These are phyloP conservation scores for Limonius californicus DNA, from an alignment of 1,140 invertebrate species.

Conservation along the genomic window DNA sequence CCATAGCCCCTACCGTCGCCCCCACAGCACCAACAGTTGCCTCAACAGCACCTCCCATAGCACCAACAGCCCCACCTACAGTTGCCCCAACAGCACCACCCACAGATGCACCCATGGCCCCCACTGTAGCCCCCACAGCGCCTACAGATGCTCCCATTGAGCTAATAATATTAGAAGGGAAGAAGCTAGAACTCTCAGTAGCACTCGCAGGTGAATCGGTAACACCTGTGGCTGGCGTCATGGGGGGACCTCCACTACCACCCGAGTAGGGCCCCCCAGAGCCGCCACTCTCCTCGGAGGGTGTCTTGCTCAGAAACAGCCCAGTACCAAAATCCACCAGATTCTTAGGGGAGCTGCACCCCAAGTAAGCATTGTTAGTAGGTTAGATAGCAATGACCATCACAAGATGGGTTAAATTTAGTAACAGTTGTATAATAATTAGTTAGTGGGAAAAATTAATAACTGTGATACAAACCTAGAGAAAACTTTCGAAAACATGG, in stretches of 20 bases:
- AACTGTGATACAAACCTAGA: constrained; percentile 67
- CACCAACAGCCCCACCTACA: constrained; percentile 41
- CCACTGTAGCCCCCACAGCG: constrained; percentile 40
- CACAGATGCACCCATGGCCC: constrained; percentile 38
- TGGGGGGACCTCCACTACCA: constrained; percentile 49
- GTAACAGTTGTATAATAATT: not conserved
- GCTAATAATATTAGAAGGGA: constrained; percentile 45
- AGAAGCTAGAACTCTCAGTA: constrained; percentile 39
- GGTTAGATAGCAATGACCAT: not conserved
- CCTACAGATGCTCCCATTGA: constrained; percentile 41
- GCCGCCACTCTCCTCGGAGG: constrained; percentile 74
- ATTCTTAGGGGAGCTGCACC: constrained; percentile 78
- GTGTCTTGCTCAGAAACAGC: constrained; percentile 79
- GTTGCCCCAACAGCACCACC: constrained; percentile 42
- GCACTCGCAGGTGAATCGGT: constrained; percentile 29
- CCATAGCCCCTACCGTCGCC: constrained; percentile 30
- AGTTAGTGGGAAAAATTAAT: too few species aligned
- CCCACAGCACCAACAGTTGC: constrained; percentile 31
- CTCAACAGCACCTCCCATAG: constrained; percentile 35
- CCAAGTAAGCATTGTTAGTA: constrained; percentile 3
- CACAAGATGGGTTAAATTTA: not conserved
- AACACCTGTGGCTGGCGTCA: constrained; percentile 48
- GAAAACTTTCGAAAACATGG: constrained; percentile 84
- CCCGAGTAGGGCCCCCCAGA: constrained; percentile 41
- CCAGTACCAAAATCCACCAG: constrained; percentile 84